Conservation (phyloP, 2,113 vertebrate genomes). For the Oophaga pumilio region DNA sequence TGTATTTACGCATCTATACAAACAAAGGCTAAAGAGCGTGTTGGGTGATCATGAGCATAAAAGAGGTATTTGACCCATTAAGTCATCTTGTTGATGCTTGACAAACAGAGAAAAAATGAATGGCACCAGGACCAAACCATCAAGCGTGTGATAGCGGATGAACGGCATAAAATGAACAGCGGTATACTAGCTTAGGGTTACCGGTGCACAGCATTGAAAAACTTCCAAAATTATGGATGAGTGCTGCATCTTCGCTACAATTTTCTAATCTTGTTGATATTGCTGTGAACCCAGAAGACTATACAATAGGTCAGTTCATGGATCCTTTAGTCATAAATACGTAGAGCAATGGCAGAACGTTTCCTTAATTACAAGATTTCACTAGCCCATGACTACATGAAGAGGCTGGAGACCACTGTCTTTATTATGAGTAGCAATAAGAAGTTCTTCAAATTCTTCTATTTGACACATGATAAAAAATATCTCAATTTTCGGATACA, state of each 20-base stretch:
- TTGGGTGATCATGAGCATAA: neutral
- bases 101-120: too few relatives aligned
- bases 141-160: too few relatives aligned
- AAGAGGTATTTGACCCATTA: neutral
- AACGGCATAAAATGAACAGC: too few relatives aligned
- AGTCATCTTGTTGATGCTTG: neutral
- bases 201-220: too few relatives aligned
- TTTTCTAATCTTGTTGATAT: too few relatives aligned
- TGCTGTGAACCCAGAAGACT: neutral
- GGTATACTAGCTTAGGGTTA: too few relatives aligned
- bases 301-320: neutral
- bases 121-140: too few relatives aligned
- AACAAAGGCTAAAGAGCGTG: neutral
- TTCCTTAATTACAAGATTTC: neutral
- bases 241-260: too few relatives aligned
- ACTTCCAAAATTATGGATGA: too few relatives aligned
- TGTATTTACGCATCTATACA: neutral
- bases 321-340: neutral
- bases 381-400: neutral
- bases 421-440: neutral
- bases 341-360: neutral
- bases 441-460: neutral
- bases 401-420: neutral
- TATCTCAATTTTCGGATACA: too few relatives aligned
- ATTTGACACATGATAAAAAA: too few relatives aligned